A percentile compares a stretch with the other conserved stretches of the same genome.
Evolutionary conservation across 1,140 invertebrate species (phyloP).

Genomic region (Potamilus streckersoni): DNA sequence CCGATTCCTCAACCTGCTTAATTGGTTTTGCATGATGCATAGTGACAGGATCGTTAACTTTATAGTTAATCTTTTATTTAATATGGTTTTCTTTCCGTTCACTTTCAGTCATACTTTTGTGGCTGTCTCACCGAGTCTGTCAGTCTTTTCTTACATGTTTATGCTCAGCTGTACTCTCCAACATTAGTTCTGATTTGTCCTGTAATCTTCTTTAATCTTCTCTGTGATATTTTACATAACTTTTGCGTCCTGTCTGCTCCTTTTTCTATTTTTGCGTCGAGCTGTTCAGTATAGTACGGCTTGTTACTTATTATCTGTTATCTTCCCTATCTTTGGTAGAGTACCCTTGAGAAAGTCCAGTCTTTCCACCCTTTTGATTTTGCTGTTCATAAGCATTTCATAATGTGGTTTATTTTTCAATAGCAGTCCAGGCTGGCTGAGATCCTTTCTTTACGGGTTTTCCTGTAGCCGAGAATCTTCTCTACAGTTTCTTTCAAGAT

Average conservation of each 20-base stretch:
- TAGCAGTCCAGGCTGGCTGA: not conserved
- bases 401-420: conserved; percentile 8
- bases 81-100: too few species aligned
- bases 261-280: conserved; percentile 1
- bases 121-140: too few species aligned
- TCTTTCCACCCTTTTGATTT: not conserved
- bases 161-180: too few species aligned
- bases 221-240: conserved; percentile 2
- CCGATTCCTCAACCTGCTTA: conserved; percentile 15
- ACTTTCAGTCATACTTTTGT: too few species aligned
- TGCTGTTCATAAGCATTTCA: not conserved
- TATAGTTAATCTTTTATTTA: too few species aligned
- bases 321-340: not conserved
- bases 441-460: not conserved
- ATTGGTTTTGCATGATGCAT: not conserved
- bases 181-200: not conserved
- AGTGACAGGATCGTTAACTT: too few species aligned
- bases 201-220: conserved; percentile 3
- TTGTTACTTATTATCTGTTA: conserved; percentile 8
- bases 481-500: too few species aligned
- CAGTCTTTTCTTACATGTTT: too few species aligned
- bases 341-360: not conserved
- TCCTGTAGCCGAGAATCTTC: too few species aligned
- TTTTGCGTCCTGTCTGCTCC: conserved; percentile 5
- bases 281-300: not conserved